A percentile compares a stretch with the other conserved stretches of the same genome.
phyloP scores from a whole-genome alignment of 2,113 vertebrate genomes.

The Cyanoramphus novaezelandiae region DNA sequence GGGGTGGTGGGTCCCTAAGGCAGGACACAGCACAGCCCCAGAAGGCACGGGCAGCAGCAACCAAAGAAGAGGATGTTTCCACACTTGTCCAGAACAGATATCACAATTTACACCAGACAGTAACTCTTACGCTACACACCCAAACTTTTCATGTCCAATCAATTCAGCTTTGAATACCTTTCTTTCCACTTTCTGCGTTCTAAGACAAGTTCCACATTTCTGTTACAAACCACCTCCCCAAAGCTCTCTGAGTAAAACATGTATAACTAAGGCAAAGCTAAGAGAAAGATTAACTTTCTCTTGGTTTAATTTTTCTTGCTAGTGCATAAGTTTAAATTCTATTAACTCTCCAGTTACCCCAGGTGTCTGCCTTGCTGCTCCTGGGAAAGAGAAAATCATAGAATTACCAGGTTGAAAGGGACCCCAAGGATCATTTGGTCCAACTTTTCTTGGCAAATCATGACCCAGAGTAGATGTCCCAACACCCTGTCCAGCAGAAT shows the following conservation, averaged over 20 bases:
- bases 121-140: background rate
- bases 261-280: background rate
- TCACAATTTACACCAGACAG: background rate
- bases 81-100: background rate
- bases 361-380: background rate
- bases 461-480: background rate
- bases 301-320: background rate
- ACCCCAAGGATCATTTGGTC: background rate
- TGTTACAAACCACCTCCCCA: rapidly evolving
- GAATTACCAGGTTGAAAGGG: background rate
- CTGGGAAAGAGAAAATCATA: background rate
- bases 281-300: background rate
- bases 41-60: background rate
- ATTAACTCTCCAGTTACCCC: background rate
- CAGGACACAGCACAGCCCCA: background rate
- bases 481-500: background rate
- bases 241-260: background rate
- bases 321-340: background rate
- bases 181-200: background rate
- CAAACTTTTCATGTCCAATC: background rate
- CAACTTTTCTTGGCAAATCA: background rate
- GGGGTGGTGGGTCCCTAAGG: rapidly evolving
- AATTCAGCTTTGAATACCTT: background rate
- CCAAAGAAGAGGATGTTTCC: rapidly evolving
- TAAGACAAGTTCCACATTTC: background rate